Conservation (phyloP, 2,888 invertebrate species). For the Caenorhabditis doughertyi region DNA sequence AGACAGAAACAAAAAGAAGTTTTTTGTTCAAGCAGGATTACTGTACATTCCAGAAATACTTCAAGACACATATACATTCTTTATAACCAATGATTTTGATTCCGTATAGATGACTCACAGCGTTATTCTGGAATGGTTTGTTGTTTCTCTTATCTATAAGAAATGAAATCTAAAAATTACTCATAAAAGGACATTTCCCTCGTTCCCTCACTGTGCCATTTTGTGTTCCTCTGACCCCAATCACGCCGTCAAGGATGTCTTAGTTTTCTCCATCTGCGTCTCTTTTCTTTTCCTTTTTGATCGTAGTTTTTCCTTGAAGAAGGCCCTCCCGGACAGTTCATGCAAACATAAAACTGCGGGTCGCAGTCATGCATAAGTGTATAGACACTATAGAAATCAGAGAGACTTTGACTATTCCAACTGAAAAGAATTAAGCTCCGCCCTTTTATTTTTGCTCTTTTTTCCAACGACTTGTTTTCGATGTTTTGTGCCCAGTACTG, state of each 20-base stretch:
- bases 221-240: constrained; percentile 40
- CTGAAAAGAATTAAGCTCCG: constrained; percentile 6
- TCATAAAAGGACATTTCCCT: neutral
- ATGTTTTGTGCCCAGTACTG: constrained; percentile 32
- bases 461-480: constrained; percentile 28
- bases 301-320: constrained; percentile 28
- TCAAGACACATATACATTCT: constrained; percentile 1
- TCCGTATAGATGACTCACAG: neutral
- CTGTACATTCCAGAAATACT: constrained; percentile 15
- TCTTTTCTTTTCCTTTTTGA: constrained; percentile 23
- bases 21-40: neutral
- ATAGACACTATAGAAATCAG: constrained; percentile 6
- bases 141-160: neutral
- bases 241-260: constrained; percentile 44
- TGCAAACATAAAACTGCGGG: constrained; percentile 46
- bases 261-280: constrained; percentile 14
- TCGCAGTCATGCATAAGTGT: constrained; percentile 46
- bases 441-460: constrained; percentile 30
- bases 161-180: neutral
- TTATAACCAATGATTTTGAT: neutral
- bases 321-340: constrained; percentile 52
- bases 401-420: constrained; percentile 26
- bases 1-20: neutral
- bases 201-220: neutral
- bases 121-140: neutral